A percentile compares a stretch with the other conserved stretches of the same genome.
phyloP scores from a whole-genome alignment of 1,140 invertebrate genomes.

The Sipha flava region DNA sequence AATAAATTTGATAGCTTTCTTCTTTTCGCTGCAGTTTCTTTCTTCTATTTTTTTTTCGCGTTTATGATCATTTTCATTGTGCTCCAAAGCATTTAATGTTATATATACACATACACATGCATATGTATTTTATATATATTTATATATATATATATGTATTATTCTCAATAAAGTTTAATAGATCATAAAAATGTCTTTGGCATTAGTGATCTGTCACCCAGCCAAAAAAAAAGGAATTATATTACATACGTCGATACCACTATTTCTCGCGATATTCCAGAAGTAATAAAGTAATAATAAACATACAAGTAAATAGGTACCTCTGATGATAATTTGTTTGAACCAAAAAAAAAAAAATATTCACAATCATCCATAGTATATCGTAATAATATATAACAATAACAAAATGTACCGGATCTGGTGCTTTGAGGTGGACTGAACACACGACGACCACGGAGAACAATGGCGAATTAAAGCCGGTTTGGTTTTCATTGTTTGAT shows the following conservation, averaged over 20 bases:
- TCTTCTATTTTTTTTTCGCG: neutral
- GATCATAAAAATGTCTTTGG: constrained; percentile 11
- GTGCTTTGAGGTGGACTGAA: neutral
- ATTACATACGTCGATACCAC: too few relatives aligned
- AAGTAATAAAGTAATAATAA: too few relatives aligned
- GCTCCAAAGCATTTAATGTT: neutral
- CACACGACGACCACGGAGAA: neutral
- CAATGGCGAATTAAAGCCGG: neutral
- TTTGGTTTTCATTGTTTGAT: constrained; percentile 22
- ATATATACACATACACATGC: too few relatives aligned
- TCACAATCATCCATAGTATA: too few relatives aligned
- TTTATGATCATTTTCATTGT: neutral
- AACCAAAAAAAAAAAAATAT: too few relatives aligned
- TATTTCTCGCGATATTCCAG: too few relatives aligned
- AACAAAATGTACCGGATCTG: neutral
- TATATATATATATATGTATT: neutral
- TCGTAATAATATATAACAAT: too few relatives aligned
- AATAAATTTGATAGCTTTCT: neutral
- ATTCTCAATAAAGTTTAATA: constrained; percentile 18
- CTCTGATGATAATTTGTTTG: too few relatives aligned
- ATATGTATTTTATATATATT: too few relatives aligned
- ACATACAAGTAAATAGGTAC: too few relatives aligned
- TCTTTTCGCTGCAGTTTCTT: neutral
- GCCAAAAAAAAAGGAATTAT: neutral
- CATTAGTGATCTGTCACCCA: neutral